Conservation (phyloP, 2,113 vertebrate genomes). For the Rattus rattus region DNA sequence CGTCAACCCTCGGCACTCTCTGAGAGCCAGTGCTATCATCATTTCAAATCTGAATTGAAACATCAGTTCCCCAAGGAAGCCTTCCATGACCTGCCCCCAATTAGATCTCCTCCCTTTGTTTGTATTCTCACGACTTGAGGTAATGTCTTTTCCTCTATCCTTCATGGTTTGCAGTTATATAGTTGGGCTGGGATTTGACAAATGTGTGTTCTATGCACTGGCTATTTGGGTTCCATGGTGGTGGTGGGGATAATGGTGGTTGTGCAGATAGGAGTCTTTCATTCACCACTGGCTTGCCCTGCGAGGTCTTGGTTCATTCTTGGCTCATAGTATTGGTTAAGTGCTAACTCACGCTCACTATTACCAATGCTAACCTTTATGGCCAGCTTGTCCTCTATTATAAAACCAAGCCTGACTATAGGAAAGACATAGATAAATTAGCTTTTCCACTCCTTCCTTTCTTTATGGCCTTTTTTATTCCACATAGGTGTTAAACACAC, state of each 20-base stretch:
- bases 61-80: constrained; percentile 37
- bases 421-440: neutral
- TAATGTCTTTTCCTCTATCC: constrained; percentile 1
- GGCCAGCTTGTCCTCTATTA: constrained; percentile 18
- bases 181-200: constrained; percentile 35
- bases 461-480: neutral
- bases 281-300: neutral
- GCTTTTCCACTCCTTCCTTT: neutral
- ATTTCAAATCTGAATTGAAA: constrained; percentile 43
- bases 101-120: constrained; percentile 45
- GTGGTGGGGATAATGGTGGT: neutral
- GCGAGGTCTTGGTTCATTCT: neutral
- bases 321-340: neutral
- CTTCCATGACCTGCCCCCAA: constrained; percentile 10
- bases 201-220: neutral
- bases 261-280: neutral
- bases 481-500: neutral
- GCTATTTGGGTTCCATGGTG: neutral
- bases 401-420: neutral
- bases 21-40: neutral
- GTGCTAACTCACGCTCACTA: neutral
- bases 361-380: neutral
- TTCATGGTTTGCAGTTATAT: constrained; percentile 25
- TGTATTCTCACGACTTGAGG: constrained; percentile 15
- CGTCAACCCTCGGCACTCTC: neutral